Evolutionary conservation across 2,888 invertebrate genomes (phyloP).

Genomic region (Sarcophaga carnaria): DNA sequence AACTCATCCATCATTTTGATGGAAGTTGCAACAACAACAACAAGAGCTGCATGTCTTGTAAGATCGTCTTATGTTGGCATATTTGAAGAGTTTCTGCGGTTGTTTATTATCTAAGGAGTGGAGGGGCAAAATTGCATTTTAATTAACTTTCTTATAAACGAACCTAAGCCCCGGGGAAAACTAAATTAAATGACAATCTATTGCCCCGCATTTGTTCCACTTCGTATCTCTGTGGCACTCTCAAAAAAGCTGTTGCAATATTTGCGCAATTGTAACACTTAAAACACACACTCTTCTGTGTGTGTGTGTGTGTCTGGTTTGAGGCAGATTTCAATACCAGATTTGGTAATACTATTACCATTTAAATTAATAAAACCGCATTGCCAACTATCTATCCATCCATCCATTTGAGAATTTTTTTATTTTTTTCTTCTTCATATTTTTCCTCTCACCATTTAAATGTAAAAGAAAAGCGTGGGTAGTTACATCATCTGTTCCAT

Average conservation of each 20-base stretch:
- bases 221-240: too few relatives aligned
- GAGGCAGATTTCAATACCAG: background rate
- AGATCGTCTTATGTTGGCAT: too few relatives aligned
- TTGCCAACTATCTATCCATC: too few relatives aligned
- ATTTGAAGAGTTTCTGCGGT: too few relatives aligned
- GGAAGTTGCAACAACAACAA: conserved; percentile 69
- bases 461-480: conserved; percentile 27
- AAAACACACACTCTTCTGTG: too few relatives aligned
- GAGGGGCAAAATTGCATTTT: conserved; percentile 57
- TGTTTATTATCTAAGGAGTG: background rate
- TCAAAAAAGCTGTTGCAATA: too few relatives aligned
- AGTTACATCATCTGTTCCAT: background rate
- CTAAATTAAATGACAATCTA: conserved; percentile 64
- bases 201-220: background rate
- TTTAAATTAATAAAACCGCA: background rate
- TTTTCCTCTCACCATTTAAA: background rate
- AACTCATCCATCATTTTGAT: conserved; percentile 79
- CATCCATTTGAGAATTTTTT: too few relatives aligned
- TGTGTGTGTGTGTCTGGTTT: too few relatives aligned
- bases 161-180: background rate
- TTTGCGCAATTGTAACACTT: too few relatives aligned
- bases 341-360: background rate
- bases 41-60: too few relatives aligned
- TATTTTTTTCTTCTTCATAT: background rate
- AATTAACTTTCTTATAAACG: conserved; percentile 61